phyloP scores from a whole-genome alignment of 2,113 vertebrate genomes.

The Tyto alba region DNA sequence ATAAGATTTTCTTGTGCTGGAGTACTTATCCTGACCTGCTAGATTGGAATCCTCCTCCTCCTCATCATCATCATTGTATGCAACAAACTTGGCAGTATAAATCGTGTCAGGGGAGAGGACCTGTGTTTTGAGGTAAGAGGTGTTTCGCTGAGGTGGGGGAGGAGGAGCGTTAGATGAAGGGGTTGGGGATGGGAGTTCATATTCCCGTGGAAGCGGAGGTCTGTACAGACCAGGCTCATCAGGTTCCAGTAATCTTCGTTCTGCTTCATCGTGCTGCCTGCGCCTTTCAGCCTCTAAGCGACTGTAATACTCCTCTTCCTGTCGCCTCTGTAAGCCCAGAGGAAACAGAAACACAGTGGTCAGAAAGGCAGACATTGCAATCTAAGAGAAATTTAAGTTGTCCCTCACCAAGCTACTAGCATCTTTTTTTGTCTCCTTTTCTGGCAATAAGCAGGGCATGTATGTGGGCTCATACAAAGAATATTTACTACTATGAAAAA shows the following conservation, averaged over 20 bases:
- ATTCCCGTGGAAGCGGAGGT: slow-evolving; percentile 94
- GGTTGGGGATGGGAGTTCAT: slow-evolving; percentile 80
- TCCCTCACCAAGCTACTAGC: neutral
- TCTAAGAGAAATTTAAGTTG: neutral
- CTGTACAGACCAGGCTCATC: slow-evolving; percentile 96
- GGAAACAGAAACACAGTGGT: slow-evolving; percentile 47
- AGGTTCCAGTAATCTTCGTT: slow-evolving; percentile 89
- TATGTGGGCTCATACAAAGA: neutral
- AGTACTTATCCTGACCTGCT: slow-evolving; percentile 96
- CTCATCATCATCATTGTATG: slow-evolving; percentile 88
- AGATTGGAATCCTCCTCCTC: slow-evolving; percentile 76
- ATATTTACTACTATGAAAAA: neutral
- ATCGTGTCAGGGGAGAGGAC: slow-evolving; percentile 94
- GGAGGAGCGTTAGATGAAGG: slow-evolving; percentile 83
- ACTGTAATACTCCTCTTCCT: slow-evolving; percentile 97
- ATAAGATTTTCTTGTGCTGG: slow-evolving; percentile 85
- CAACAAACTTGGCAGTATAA: slow-evolving; percentile 98
- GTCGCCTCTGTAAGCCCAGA: slow-evolving; percentile 85
- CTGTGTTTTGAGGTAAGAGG: slow-evolving; percentile 99
- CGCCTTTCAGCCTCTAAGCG: slow-evolving; percentile 95
- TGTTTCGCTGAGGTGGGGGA: slow-evolving; percentile 94
- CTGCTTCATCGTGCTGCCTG: slow-evolving; percentile 93
- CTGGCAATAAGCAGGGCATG: neutral
- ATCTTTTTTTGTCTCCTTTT: neutral
- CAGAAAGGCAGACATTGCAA: neutral